A percentile compares a stretch with the other conserved stretches of the same genome.
These are phyloP conservation scores for Aphidius gifuensis DNA, from an alignment of 1,140 invertebrate genomes.

Conservation along the genomic window DNA sequence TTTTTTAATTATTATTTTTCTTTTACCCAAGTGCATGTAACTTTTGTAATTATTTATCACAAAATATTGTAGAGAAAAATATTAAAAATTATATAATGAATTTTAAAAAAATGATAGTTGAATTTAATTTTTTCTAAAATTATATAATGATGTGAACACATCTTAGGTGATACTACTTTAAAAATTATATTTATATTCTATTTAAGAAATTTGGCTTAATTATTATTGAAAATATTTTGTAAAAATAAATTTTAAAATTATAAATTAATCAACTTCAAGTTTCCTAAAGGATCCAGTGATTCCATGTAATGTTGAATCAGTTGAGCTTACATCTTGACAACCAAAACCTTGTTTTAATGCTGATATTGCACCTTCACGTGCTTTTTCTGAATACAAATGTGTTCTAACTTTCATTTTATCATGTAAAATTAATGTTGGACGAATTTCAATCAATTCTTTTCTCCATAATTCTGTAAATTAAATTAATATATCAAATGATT, in stretches of 20 bases:
- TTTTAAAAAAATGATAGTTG: too few relatives aligned
- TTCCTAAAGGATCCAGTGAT: constrained; percentile 75
- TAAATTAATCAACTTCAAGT: constrained; percentile 68
- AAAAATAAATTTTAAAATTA: too few relatives aligned
- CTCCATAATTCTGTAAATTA: constrained; percentile 62
- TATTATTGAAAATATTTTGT: too few relatives aligned
- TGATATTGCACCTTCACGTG: constrained; percentile 69
- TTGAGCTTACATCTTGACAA: constrained; percentile 57
- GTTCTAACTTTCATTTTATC: constrained; percentile 64
- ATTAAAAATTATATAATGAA: too few relatives aligned
- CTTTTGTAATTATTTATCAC: too few relatives aligned
- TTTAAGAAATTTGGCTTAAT: neutral
- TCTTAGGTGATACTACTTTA: too few relatives aligned
- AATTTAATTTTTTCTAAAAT: neutral
- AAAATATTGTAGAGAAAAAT: too few relatives aligned
- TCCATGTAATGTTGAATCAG: constrained; percentile 62
- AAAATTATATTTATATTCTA: neutral
- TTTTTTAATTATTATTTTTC: too few relatives aligned
- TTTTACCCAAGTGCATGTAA: too few relatives aligned
- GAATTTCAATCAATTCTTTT: constrained; percentile 59
- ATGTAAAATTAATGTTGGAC: constrained; percentile 58
- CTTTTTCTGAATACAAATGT: constrained; percentile 65
- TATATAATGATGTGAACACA: neutral
- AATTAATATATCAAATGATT: neutral
- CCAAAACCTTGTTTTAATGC: constrained; percentile 59